phyloP scores from a whole-genome alignment of 2,888 invertebrate genomes.

The Norana najaformis region DNA sequence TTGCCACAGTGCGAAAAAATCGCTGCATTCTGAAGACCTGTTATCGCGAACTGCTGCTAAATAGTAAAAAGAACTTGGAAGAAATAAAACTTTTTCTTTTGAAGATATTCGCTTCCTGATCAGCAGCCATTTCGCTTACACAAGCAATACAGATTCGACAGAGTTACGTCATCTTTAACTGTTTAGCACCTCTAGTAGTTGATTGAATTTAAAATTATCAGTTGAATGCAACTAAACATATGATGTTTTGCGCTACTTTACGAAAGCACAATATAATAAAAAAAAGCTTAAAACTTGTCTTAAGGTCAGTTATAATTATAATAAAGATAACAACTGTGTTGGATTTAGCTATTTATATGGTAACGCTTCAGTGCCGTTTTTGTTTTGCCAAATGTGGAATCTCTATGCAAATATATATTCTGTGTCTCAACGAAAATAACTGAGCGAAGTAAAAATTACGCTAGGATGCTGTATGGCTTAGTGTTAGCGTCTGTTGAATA shows the following conservation, averaged over 20 bases:
- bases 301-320: neutral
- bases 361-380: neutral
- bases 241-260: neutral
- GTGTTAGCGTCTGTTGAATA: neutral
- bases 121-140: conserved; percentile 1
- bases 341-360: neutral
- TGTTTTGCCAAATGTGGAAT: neutral
- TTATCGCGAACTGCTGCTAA: neutral
- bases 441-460: neutral
- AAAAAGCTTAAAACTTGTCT: neutral
- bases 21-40: conserved; percentile 15
- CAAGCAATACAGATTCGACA: neutral
- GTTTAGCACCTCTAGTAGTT: neutral
- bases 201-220: neutral
- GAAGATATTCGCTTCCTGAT: neutral
- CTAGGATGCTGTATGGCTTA: no score
- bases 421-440: conserved; percentile 3
- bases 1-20: neutral
- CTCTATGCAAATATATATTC: neutral
- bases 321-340: neutral
- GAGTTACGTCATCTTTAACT: neutral
- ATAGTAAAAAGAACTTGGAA: neutral
- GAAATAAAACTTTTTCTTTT: neutral
- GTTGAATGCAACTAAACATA: neutral
- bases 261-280: neutral